Base-by-base conservation (phyloP, 2,888 invertebrate species). In the Protophormia terraenovae region DNA sequence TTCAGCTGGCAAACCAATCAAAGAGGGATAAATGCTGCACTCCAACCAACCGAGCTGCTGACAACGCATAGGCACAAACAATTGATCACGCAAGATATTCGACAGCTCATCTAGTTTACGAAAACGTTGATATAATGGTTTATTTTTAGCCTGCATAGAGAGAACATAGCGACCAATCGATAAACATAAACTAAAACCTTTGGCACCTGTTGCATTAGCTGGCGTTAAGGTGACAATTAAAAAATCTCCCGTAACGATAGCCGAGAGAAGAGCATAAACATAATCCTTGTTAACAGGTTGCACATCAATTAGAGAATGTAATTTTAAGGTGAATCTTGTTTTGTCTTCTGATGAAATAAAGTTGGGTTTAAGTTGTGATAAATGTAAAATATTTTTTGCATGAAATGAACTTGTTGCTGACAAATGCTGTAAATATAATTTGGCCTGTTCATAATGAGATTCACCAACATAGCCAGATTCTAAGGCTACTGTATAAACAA, bases 51-150 rank as follows among this genome's bases (percentile, higher is more conserved):
- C 88, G 19, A 95, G 90, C 87, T 95, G 93, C 87, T 93, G 93
- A 87, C 94, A 93, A 72, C 94, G 94, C 50, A 94, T 93, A 32
- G 95, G 94, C 38, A 93, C 92, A 45, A 94, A 88, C 27, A 95
- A 87, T 75, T 93, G 91, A 86, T 95, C 93, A 88, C 95, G 95
- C 81, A 95, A 93, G 75, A 92, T 93, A 47, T 90, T 88, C 8
- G 93, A 93, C 27, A 94, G 91, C 87, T 94, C 93, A 87, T 93
- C 93, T 47, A 94, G 84, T 75, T 91, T 90, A 1, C 90, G 88
- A 16, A 93, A 90, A 10, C 91, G 89, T 16, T 88, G 86, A 35
- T 88, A 85, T 6, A 90, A 35, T 7, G 90, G 89, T 66, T 87
- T 89, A n/a, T 87, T 86, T 58, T 89, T 88, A 1, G 88, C 32